Conservation (phyloP, 2,113 vertebrate species). For the Daubentonia madagascariensis region DNA sequence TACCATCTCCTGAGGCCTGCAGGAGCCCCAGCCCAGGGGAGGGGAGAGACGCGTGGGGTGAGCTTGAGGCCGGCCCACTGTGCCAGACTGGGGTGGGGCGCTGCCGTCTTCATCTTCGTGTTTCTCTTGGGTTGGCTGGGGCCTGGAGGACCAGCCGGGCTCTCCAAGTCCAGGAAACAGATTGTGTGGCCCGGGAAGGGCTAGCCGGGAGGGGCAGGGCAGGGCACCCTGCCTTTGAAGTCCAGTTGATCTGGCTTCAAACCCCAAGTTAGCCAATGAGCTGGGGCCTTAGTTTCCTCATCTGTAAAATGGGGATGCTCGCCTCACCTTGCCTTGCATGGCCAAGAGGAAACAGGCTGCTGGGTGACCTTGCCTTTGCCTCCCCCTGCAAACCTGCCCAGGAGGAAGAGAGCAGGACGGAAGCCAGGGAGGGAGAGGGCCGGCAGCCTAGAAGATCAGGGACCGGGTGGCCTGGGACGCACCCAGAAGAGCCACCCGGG, state of each 20-base stretch:
- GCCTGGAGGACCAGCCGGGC: not conserved
- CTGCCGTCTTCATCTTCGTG: not conserved
- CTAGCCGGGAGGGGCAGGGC: not conserved
- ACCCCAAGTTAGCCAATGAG: not conserved
- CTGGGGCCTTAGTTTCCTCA: not conserved
- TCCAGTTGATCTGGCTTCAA: not conserved
- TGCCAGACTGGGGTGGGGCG: not conserved
- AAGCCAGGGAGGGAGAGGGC: not conserved
- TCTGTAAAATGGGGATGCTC: not conserved
- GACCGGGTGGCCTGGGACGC: fast-evolving
- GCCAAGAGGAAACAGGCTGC: not conserved
- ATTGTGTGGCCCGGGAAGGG: not conserved
- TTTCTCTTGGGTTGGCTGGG: not conserved
- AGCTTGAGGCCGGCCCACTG: too few species aligned
- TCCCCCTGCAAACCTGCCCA: fast-evolving
- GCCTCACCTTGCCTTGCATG: not conserved
- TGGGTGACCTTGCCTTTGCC: too few species aligned
- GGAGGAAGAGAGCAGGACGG: fast-evolving
- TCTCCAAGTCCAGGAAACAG: not conserved
- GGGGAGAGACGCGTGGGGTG: not conserved
- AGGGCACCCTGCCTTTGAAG: not conserved
- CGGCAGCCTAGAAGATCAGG: too few species aligned
- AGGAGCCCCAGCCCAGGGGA: not conserved
- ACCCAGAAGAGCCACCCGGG: too few species aligned
- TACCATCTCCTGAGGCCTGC: not conserved